phyloP scores from a whole-genome alignment of 2,888 invertebrate genomes.

The Nomada ferruginata region DNA sequence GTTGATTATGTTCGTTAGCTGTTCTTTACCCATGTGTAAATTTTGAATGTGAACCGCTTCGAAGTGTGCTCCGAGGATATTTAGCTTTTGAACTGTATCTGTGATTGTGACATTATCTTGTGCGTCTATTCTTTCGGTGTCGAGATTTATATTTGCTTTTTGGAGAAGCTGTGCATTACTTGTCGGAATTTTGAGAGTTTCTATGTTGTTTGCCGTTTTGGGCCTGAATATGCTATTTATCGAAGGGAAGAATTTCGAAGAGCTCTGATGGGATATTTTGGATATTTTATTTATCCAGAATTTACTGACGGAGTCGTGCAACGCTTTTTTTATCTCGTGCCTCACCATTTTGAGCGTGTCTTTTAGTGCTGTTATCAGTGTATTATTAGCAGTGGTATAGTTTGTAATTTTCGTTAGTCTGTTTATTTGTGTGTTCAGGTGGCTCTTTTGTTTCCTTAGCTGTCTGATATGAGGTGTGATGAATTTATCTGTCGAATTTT shows the following conservation, averaged over 20 bases:
- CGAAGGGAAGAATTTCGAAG: neutral
- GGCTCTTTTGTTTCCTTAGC: neutral
- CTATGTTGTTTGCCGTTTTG: neutral
- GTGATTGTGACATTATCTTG: too few relatives aligned
- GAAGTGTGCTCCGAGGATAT: conserved; percentile 22
- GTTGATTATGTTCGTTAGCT: neutral
- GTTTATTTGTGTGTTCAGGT: neutral
- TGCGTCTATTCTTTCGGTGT: too few relatives aligned
- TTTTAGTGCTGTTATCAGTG: too few relatives aligned
- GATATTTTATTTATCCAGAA: conserved; percentile 1
- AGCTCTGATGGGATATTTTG: neutral
- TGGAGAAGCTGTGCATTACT: neutral
- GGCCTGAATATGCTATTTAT: conserved; percentile 4
- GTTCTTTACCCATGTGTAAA: neutral
- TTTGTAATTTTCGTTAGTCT: too few relatives aligned
- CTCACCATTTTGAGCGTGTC: too few relatives aligned
- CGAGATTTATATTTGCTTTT: conserved; percentile 1
- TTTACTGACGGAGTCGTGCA: neutral
- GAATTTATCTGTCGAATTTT: neutral
- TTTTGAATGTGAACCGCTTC: conserved; percentile 18
- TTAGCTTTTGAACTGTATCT: neutral
- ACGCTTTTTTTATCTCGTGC: too few relatives aligned
- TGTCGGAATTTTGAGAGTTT: neutral
- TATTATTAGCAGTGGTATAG: too few relatives aligned
- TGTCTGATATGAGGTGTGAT: neutral